Evolutionary conservation across 2,797 vertebrate species (phyloP), one percentile per base, ranked within the genome.

Genomic region (Setipinna tenuifilis): DNA sequence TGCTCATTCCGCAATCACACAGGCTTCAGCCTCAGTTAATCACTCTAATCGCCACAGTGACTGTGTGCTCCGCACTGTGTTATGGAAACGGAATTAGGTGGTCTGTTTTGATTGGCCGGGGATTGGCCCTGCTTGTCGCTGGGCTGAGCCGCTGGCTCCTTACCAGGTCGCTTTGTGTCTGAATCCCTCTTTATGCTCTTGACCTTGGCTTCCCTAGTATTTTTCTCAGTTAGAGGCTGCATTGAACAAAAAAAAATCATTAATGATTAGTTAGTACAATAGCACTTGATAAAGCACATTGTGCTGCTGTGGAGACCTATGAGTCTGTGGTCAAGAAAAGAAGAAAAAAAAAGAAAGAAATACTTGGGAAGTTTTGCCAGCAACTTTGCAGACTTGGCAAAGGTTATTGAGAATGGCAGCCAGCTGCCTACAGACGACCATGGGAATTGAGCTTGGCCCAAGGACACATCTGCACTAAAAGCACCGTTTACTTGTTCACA

Each of bases 361-460:
- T 78, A 78, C 35, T 19, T 41, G 31, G 28, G 31, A 19, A 65
- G 61, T 21, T 78, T 78, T 41, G 71, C 71, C 35, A 68, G 41
- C 71, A 85, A 57, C 68, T 86, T 81, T 84, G 68, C 57, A 83
- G 71, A 25, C 86, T 41, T 54, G 58, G 12, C 83, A 84, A 91
- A 88, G 86, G 87, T 90, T 86, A 85, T 9, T 48, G 62, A 82
- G 71, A 85, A 89, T 82, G 85, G 41, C 85, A 1, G 0, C 84
- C 83, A 82, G 85, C 87, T 57, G 81, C 85, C 0, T 11, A 12
- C 17, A 19, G 19, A 19, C 31, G 6, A 62, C 87, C 87, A 85
- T 89, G 90, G 86, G 81, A 92, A 87, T 81, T 68, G 85, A 62
- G 87, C 86, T 88, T 82, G 84, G 86, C 87, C 71, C 71, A 78